Base-by-base conservation (phyloP, 2,113 vertebrate genomes). In the Australoheros scitulus region DNA sequence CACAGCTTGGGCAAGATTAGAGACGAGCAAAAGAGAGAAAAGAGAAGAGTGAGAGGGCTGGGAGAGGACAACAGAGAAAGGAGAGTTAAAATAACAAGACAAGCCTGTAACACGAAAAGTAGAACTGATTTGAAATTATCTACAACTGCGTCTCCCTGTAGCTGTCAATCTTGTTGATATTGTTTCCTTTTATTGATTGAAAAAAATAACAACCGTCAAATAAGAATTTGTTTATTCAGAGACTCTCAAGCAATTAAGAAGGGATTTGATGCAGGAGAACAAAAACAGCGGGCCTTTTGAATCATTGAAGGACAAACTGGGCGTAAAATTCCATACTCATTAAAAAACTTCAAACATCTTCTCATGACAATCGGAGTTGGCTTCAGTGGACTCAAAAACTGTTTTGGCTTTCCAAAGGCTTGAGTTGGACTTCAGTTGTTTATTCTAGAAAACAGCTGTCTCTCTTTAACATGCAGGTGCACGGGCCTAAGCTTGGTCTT, bases 311-410 rank as follows among this genome's bases (percentile, higher is more conserved):
- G 88, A 88, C 79, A 87, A 88, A 89, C 91, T 85, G 41, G 76
- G 79, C 13, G 6, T 86, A 88, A 89, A 92, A 91, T 74, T 52
- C 26, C 63, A 72, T 60, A 61, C 85, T 92, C 84, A 92, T 90
- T 91, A 91, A 85, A 86, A 60, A 87, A 86, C 83, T 91, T 93
- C 86, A 93, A 92, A 91, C 76, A 85, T 50, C 32, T 68, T 29
- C 75, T 87, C 17, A 7, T 76, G 82, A 85, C 72, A 85, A 81
- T 83, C 26, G 18, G 61, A 79, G 10, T 60, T 17, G 70, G 75
- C 68, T 81, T 63, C 15, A 86, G 57, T 74, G 52, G 63, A 41
- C 81, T 84, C 43, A 84, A 22, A 84, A 79, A 61, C 10, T 15
- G 13, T 32, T 22, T 52, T 0, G 20, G 32, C 47, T 75, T 75